Evolutionary conservation across 2,113 vertebrate species (phyloP).

Genomic region (Plotosus lineatus): DNA sequence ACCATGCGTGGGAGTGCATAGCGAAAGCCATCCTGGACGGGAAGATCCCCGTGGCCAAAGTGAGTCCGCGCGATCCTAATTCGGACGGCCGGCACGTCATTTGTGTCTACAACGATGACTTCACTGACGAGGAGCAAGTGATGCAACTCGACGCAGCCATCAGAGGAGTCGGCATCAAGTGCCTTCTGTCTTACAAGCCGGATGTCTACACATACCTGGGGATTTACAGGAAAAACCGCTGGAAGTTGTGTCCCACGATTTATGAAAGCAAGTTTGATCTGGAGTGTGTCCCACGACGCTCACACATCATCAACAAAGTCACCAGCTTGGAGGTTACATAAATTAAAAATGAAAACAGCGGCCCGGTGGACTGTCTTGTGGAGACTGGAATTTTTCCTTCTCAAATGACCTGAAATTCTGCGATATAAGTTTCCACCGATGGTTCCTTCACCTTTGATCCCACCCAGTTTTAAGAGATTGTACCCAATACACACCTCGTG

Average conservation of each 20-base stretch:
- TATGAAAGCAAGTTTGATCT: conserved; percentile 89
- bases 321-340: conserved; percentile 81
- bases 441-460: not conserved
- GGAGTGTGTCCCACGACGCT: conserved; percentile 81
- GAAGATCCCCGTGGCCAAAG: conserved; percentile 76
- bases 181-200: conserved; percentile 83
- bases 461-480: not conserved
- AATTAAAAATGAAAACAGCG: not conserved
- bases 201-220: conserved; percentile 88
- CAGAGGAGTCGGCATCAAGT: conserved; percentile 82
- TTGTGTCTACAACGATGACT: conserved; percentile 83
- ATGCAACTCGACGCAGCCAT: conserved; percentile 77
- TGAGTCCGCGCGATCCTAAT: conserved; percentile 75
- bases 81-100: conserved; percentile 79
- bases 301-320: conserved; percentile 80
- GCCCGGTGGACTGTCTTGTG: too few species aligned
- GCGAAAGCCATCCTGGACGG: conserved; percentile 80
- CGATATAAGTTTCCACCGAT: not conserved
- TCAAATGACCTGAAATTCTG: not conserved
- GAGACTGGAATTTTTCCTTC: not conserved
- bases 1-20: conserved; percentile 85
- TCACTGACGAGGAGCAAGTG: conserved; percentile 82
- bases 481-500: not conserved
- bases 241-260: conserved; percentile 88
- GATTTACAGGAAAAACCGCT: conserved; percentile 87